Evolutionary conservation across 2,113 vertebrate species (phyloP).

Genomic region (Chaetura pelagica): DNA sequence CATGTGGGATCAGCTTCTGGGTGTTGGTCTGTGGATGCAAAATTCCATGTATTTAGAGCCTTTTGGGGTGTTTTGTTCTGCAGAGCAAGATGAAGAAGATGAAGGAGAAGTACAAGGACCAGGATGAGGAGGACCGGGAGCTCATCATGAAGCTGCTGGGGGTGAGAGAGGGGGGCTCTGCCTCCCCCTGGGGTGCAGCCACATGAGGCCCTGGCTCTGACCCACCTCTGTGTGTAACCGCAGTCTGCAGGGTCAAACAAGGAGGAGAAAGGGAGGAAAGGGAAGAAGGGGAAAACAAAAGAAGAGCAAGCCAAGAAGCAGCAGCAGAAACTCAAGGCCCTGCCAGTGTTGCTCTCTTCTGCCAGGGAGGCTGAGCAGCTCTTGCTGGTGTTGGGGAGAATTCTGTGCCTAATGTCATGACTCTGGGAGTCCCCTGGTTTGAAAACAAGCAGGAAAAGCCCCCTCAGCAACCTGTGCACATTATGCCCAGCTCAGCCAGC

Average conservation of each 20-base stretch:
- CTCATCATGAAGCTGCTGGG: slow-evolving; percentile 96
- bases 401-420: accelerated
- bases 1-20: accelerated
- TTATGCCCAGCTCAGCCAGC: neutral
- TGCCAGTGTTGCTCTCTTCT: neutral
- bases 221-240: neutral
- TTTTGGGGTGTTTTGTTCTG: neutral
- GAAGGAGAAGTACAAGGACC: slow-evolving; percentile 98
- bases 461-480: accelerated
- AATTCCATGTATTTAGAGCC: neutral
- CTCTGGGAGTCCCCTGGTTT: neutral
- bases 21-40: neutral
- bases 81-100: slow-evolving; percentile 99
- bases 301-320: slow-evolving; percentile 81
- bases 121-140: slow-evolving; percentile 96
- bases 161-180: slow-evolving; percentile 68
- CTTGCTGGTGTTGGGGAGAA: neutral
- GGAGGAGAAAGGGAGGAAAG: slow-evolving; percentile 90
- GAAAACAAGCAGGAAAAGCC: neutral
- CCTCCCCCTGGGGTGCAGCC: neutral
- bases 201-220: neutral
- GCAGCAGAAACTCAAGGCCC: slow-evolving; percentile 77
- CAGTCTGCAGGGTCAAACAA: slow-evolving; percentile 89
- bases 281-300: slow-evolving; percentile 88
- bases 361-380: neutral